Percentiles rank a stretch among this genome's conserved stretches.
These are phyloP conservation scores for Hydrozoanthus tunicans DNA, from an alignment of 64 coral and sea anemone genomes.

Conservation along the genomic window DNA sequence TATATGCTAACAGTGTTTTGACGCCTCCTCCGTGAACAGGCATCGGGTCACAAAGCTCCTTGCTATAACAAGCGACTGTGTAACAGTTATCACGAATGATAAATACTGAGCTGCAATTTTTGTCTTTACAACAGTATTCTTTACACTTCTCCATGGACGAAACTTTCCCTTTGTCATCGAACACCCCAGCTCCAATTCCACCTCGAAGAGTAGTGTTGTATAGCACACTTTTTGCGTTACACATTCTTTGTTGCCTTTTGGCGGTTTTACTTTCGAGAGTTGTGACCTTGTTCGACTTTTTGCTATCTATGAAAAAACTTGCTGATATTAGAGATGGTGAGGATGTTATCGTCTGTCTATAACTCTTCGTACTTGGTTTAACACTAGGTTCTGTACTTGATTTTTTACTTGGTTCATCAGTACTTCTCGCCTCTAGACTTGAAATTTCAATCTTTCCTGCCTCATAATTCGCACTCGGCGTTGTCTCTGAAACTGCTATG, in stretches of 20 bases:
- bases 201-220: conserved; percentile 53
- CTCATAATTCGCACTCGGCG: no score
- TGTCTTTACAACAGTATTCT: conserved; percentile 39
- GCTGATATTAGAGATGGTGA: background rate
- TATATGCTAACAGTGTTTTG: background rate
- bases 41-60: conserved; percentile 13
- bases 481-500: no score
- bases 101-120: conserved; percentile 41
- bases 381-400: background rate
- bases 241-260: background rate
- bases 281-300: background rate
- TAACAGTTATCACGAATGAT: conserved; percentile 45
- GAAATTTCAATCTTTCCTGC: no score
- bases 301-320: background rate
- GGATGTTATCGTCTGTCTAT: no score
- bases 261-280: background rate
- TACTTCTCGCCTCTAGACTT: no score
- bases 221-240: background rate
- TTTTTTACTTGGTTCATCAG: no score
- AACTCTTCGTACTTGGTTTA: background rate
- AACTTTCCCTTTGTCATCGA: conserved; percentile 46
- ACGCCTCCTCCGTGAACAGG: background rate
- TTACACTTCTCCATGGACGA: conserved; percentile 22
- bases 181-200: conserved; percentile 42
- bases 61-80: conserved; percentile 43